These are phyloP conservation scores for Brachionus koreanus DNA, from an alignment of 1,140 invertebrate species.

Conservation along the genomic window DNA sequence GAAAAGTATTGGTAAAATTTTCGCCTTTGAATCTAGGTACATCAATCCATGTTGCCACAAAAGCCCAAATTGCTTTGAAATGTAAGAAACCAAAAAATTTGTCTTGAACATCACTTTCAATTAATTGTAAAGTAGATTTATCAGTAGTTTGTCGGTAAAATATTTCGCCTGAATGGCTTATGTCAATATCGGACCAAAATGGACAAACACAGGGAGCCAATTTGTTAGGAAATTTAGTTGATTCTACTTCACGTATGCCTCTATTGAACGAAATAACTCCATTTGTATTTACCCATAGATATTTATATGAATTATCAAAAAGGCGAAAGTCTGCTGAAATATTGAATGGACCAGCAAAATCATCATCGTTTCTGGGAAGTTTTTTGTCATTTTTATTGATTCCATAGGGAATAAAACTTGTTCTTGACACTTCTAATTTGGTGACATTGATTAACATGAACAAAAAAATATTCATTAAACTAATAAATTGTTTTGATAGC, in stretches of 20 bases:
- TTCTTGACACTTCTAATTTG: not conserved
- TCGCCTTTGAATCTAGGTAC: not conserved
- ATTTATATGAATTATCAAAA: not conserved
- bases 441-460: not conserved
- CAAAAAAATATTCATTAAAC: not conserved
- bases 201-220: not conserved
- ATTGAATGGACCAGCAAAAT: not conserved
- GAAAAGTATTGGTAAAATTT: slow-evolving; percentile 22
- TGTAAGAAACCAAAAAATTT: not conserved
- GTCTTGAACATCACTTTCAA: not conserved
- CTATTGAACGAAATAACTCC: not conserved
- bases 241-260: not conserved
- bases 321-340: not conserved
- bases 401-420: not conserved
- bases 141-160: not conserved
- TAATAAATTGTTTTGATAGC: no score
- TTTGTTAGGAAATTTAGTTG: not conserved
- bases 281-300: not conserved
- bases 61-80: not conserved
- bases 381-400: not conserved
- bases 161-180: not conserved
- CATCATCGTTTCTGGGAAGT: not conserved
- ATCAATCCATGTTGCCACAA: slow-evolving; percentile 20
- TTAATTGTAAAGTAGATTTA: not conserved
- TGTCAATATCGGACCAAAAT: slow-evolving; percentile 15